Base-by-base conservation (phyloP, 1,140 invertebrate species). In the Portunus trituberculatus region DNA sequence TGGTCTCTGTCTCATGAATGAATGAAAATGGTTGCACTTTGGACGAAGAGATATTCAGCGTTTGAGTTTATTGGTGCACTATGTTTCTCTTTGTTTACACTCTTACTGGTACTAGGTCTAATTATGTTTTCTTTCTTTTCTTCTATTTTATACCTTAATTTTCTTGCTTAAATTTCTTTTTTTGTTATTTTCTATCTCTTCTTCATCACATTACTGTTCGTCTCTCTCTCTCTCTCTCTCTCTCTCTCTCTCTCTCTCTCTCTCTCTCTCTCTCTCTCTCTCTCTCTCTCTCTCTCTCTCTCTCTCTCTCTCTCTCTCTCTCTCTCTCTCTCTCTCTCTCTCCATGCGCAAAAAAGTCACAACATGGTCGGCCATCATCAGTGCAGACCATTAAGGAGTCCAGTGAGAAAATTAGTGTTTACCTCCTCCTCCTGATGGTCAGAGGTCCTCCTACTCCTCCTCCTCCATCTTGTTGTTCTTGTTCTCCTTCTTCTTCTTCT, bases 381-480 rank as follows among this genome's bases (percentile, higher is more conserved):
- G 46, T 6, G 31, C 0, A 12, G n/a, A 91, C 89, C 89, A 91
- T 91, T 91, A 91, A 91, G 89, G 89, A 91, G 48, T 91, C 89
- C 0, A 91, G 89, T 16, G 89, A 91, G 48, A 89, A 67, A 91
- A 59, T 16, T n/a, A 91, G n/a, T 0, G 48, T 59, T 28, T 90
- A 16, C 46, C 48, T 39, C 88, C n/a, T 90, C 45, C 88, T 46
- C 20, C 39, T 25, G 88, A 31, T 90, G 88, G 88, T 90, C 88
- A 90, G 16, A 45, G 86, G 86, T 88, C 20, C 86, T 31, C 31
- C 31, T 39, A 3, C 86, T 39, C 28, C 28, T 3, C 45, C 86
- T 88, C 12, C 86, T 88, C 45, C 16, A 20, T 32, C 84, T 87
- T 29, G n/a, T n/a, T n/a, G n/a, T n/a, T n/a, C n/a, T 88, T 25